Percentiles rank a stretch among this genome's conserved stretches.
These are phyloP conservation scores for Ephydatia muelleri DNA, from an alignment of 37 sponge, comb jelly and placozoan species.

Conservation along the genomic window DNA sequence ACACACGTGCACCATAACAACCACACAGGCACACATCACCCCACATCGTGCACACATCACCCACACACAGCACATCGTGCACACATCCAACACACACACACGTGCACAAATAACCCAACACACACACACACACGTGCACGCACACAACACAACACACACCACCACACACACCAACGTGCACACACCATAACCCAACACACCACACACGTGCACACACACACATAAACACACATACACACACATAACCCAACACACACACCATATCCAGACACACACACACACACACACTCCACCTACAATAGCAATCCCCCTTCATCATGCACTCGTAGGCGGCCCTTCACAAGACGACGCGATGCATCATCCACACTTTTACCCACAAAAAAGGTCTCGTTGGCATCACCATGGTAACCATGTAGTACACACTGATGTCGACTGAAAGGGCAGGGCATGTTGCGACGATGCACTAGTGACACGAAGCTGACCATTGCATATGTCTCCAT, in stretches of 20 bases:
- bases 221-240: neutral
- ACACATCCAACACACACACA: no score
- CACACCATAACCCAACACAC: no score
- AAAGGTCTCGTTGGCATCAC: slow-evolving; percentile 95
- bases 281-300: slow-evolving; percentile 46
- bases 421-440: slow-evolving; percentile 75
- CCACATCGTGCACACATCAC: no score
- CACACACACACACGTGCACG: neutral
- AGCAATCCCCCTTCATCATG: slow-evolving; percentile 77
- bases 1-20: no score
- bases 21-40: no score
- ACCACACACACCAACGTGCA: no score
- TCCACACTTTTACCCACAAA: slow-evolving; percentile 90
- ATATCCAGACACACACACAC: neutral
- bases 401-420: slow-evolving; percentile 92
- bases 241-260: neutral
- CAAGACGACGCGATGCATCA: slow-evolving; percentile 70
- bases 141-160: neutral
- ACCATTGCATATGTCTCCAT: slow-evolving; percentile 96
- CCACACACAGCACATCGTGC: no score
- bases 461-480: neutral
- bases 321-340: slow-evolving; percentile 87
- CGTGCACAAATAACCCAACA: no score
- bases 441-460: neutral
- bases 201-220: no score